Evolutionary conservation across 2,113 vertebrate species (phyloP).

Genomic region (Hiodon tergisus): DNA sequence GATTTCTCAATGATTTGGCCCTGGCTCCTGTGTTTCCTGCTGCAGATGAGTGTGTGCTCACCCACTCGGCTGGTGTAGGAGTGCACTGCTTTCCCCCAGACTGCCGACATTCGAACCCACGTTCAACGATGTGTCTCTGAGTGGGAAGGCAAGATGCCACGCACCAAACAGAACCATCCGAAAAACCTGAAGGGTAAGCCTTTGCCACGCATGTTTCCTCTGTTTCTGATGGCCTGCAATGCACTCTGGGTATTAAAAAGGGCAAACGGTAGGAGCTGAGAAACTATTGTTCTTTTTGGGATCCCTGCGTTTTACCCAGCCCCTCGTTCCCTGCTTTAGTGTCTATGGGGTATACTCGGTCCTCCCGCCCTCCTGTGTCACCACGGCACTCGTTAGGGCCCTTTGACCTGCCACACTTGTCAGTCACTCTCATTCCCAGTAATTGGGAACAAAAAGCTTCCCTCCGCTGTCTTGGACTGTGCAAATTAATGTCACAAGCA

Average conservation of each 20-base stretch:
- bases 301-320: background rate
- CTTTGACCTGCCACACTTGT: background rate
- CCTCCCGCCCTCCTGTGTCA: no score
- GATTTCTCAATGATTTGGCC: no score
- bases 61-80: background rate
- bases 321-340: background rate
- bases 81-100: constrained; percentile 24
- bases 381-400: background rate
- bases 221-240: background rate
- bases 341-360: no score
- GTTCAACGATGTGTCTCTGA: constrained; percentile 56
- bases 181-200: constrained; percentile 91
- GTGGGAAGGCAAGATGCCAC: constrained; percentile 81
- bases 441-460: no score
- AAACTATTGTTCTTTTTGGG: no score
- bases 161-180: constrained; percentile 96
- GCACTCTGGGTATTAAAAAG: no score
- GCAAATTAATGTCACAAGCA: background rate
- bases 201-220: background rate
- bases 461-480: no score
- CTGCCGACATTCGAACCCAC: constrained; percentile 18
- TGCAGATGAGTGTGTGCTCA: constrained; percentile 25
- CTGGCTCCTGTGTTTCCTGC: constrained; percentile 20
- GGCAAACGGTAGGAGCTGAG: background rate
- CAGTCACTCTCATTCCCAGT: no score